phyloP scores from a whole-genome alignment of 92 coral and sea anemone genomes.

The Bergia sp. region DNA sequence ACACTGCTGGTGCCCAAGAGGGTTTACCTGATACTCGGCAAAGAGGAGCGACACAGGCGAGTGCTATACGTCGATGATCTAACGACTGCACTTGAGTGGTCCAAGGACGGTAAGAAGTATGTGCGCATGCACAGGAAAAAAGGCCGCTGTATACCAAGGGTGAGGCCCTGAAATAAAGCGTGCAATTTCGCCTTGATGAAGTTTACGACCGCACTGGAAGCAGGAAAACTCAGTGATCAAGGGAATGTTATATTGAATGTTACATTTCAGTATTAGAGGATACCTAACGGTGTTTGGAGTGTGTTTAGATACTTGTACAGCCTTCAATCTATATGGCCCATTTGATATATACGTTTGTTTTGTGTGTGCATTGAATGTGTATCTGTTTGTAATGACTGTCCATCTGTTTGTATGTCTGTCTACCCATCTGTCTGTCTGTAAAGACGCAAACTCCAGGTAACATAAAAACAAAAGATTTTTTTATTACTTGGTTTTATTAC shows the following conservation, averaged over 20 bases:
- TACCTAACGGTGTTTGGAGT: neutral
- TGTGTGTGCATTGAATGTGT: neutral
- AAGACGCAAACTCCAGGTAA: neutral
- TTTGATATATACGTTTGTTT: neutral
- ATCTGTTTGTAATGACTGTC: neutral
- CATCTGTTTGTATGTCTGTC: neutral
- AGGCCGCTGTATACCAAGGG: constrained; percentile 67
- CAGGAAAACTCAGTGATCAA: neutral
- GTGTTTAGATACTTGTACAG: neutral
- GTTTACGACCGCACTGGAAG: neutral
- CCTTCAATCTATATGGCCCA: neutral
- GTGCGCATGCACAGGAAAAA: constrained; percentile 81
- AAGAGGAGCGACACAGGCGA: constrained; percentile 74
- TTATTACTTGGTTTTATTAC: neutral
- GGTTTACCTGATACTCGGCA: constrained; percentile 83
- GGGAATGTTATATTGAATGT: neutral
- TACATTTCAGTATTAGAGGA: neutral
- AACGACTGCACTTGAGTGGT: constrained; percentile 89
- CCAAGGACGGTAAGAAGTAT: constrained; percentile 60
- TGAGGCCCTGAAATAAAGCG: neutral
- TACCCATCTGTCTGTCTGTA: neutral
- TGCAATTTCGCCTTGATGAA: neutral
- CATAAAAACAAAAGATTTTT: neutral
- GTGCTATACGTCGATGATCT: constrained; percentile 79
- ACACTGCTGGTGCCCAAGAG: constrained; percentile 56